Evolutionary conservation across 2,888 invertebrate genomes (phyloP).

Genomic region (Limnephilus lunatus): DNA sequence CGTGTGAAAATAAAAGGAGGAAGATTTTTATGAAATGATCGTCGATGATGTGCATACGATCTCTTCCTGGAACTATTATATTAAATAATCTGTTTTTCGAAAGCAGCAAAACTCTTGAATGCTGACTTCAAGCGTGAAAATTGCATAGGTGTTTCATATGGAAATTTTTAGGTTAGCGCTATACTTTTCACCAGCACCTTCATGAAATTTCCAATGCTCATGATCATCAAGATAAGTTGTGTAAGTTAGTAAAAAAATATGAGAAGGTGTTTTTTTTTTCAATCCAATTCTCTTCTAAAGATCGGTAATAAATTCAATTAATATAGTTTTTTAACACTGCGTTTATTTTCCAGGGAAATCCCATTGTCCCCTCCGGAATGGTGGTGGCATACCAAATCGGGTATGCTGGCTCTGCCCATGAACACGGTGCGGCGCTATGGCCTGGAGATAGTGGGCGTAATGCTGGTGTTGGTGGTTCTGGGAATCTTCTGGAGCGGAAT

Average conservation of each 20-base stretch:
- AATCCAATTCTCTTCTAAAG: not conserved
- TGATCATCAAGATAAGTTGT: no score
- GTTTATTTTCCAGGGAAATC: slow-evolving; percentile 78
- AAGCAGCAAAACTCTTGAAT: no score
- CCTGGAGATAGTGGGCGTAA: slow-evolving; percentile 84
- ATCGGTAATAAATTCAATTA: not conserved
- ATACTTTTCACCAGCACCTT: not conserved
- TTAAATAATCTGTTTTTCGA: no score
- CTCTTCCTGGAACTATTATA: no score
- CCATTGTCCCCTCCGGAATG: slow-evolving; percentile 89
- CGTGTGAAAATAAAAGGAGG: no score
- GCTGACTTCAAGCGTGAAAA: no score
- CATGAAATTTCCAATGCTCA: not conserved
- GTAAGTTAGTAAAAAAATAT: not conserved
- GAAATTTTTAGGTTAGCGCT: no score
- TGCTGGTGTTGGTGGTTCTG: slow-evolving; percentile 82
- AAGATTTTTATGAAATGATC: no score
- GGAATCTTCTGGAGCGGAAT: slow-evolving; percentile 89
- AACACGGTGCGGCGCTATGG: slow-evolving; percentile 86
- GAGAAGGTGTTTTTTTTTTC: not conserved
- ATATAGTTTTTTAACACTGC: not conserved
- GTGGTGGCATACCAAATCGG: slow-evolving; percentile 92
- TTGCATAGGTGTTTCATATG: no score
- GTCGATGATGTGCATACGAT: no score
- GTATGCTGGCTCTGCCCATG: slow-evolving; percentile 88